These are phyloP conservation scores for Fissipunctia ypsillon DNA, from an alignment of 2,888 invertebrate genomes.

Conservation along the genomic window DNA sequence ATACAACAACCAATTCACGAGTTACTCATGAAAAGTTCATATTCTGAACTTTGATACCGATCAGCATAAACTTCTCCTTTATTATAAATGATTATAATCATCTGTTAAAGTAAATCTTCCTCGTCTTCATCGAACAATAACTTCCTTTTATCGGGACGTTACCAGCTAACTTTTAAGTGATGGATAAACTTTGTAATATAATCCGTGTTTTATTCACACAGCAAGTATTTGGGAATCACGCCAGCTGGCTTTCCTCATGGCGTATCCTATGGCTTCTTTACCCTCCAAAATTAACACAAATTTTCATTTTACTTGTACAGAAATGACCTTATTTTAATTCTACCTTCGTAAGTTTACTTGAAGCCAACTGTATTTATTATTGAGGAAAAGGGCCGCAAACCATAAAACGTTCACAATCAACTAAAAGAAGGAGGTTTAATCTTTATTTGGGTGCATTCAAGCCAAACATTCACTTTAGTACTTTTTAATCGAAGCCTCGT, in stretches of 20 bases:
- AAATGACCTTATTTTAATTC: slow-evolving; percentile 34
- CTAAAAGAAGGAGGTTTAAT: slow-evolving; percentile 34
- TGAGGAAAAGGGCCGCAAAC: slow-evolving; percentile 27
- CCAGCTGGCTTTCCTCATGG: slow-evolving; percentile 51
- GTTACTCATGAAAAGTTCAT: slow-evolving; percentile 23
- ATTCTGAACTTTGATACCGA: slow-evolving; percentile 27
- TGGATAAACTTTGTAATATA: slow-evolving; percentile 69
- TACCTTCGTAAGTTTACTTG: slow-evolving; percentile 14
- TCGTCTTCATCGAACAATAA: slow-evolving; percentile 60
- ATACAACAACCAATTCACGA: neutral
- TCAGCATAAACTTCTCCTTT: slow-evolving; percentile 44
- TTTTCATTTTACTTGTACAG: slow-evolving; percentile 42
- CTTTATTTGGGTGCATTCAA: slow-evolving; percentile 46
- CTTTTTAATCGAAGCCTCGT: slow-evolving; percentile 56
- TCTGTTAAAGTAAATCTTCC: slow-evolving; percentile 61
- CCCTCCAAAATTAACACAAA: slow-evolving; percentile 39
- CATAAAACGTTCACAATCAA: slow-evolving; percentile 44
- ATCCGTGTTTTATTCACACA: slow-evolving; percentile 65
- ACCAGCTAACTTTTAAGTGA: slow-evolving; percentile 67
- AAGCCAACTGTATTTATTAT: slow-evolving; percentile 32
- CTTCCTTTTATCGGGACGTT: slow-evolving; percentile 63
- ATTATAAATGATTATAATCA: slow-evolving; percentile 56
- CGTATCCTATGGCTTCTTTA: slow-evolving; percentile 48
- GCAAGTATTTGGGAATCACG: slow-evolving; percentile 58
- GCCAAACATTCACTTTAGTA: slow-evolving; percentile 48